A percentile compares a stretch with the other conserved stretches of the same genome.
phyloP scores from a whole-genome alignment of 1,140 invertebrate genomes.

The Cotesia typhae region DNA sequence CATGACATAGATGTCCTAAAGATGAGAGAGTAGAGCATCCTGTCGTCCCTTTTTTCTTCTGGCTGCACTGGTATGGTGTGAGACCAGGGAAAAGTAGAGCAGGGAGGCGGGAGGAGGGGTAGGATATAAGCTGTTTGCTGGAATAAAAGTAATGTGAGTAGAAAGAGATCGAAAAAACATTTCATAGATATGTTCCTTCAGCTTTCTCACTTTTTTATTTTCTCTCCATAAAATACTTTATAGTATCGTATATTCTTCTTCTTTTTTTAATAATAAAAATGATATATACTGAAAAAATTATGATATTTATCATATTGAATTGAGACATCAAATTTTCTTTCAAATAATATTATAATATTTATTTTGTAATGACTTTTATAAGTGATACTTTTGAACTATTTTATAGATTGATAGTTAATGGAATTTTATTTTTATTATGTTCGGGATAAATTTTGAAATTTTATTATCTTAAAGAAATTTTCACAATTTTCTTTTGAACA shows the following conservation, averaged over 20 bases:
- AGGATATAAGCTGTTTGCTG: not conserved
- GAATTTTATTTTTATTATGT: no score
- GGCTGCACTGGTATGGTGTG: not conserved
- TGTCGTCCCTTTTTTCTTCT: not conserved
- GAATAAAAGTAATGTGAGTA: conserved; percentile 14
- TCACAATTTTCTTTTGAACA: no score
- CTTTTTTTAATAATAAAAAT: not conserved
- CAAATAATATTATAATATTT: no score
- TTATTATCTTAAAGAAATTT: no score
- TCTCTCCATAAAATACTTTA: not conserved
- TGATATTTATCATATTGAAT: no score
- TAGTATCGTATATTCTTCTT: not conserved
- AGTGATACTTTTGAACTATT: no score
- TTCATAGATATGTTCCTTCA: not conserved
- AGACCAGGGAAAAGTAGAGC: not conserved
- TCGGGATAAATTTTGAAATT: no score
- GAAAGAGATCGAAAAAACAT: conserved; percentile 22
- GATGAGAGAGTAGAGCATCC: not conserved
- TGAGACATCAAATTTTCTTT: no score
- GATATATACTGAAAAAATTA: no score
- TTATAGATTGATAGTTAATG: no score
- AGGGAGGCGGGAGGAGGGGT: not conserved
- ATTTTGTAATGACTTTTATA: no score
- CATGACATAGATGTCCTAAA: conserved; percentile 13
- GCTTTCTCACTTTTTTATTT: not conserved